Percentiles rank a stretch among this genome's conserved stretches.
Evolutionary conservation across 1,140 invertebrate species (phyloP).

Genomic region (Micrasema longulum): DNA sequence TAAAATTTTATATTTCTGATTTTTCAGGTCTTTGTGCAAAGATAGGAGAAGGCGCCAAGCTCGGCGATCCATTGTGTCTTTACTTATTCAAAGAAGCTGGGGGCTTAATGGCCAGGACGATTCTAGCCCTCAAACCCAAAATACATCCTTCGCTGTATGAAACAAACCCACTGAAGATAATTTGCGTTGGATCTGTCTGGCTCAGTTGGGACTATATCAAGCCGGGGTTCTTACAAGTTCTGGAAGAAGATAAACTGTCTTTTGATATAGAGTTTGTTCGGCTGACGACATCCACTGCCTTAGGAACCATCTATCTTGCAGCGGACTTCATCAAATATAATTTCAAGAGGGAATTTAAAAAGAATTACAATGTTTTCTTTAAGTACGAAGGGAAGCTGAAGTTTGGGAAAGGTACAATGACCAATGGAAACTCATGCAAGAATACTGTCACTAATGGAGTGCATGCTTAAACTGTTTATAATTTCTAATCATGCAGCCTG

Average conservation of each 20-base stretch:
- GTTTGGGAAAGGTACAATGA: conserved; percentile 33
- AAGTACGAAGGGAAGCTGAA: conserved; percentile 55
- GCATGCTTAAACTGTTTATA: conserved; percentile 10
- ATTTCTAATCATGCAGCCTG: background rate
- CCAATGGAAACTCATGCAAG: conserved; percentile 34
- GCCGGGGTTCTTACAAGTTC: conserved; percentile 74
- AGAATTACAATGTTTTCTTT: conserved; percentile 66
- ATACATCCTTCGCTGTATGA: conserved; percentile 72
- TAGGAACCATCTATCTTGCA: conserved; percentile 82
- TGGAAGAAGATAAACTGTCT: conserved; percentile 65
- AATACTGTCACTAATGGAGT: conserved; percentile 8
- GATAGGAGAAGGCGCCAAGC: conserved; percentile 75
- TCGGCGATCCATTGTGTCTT: conserved; percentile 78
- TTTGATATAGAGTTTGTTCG: conserved; percentile 74
- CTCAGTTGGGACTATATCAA: conserved; percentile 89
- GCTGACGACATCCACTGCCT: conserved; percentile 75
- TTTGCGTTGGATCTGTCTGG: conserved; percentile 97
- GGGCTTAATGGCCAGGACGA: conserved; percentile 76
- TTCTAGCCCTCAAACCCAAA: conserved; percentile 78
- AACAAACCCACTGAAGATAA: conserved; percentile 79
- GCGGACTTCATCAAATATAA: conserved; percentile 70
- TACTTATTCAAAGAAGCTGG: conserved; percentile 86
- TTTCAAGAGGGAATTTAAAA: conserved; percentile 64
- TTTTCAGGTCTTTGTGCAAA: conserved; percentile 79
- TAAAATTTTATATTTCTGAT: conserved; percentile 34